Evolutionary conservation across 1,140 invertebrate genomes (phyloP), one percentile per base, ranked within the genome.

Genomic region (Globodera ellingtonae): DNA sequence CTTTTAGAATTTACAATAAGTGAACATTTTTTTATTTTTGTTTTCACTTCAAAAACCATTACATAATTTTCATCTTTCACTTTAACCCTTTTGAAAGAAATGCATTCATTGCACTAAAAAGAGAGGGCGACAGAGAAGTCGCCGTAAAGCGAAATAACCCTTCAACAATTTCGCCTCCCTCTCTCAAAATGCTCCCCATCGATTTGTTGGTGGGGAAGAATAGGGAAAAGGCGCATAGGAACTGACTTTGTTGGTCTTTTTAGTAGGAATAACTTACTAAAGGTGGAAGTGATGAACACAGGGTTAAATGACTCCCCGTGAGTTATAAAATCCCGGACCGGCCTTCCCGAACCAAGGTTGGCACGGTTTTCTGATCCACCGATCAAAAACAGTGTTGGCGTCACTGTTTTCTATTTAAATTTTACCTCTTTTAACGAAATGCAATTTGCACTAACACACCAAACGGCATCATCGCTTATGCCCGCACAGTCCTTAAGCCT

Each of bases 391-490:
- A 10, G 24, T 0, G 13, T 9, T 10, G 4, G n/a, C n/a, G n/a
- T n/a, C 67, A 47, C 6, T 47, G 35, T 7, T 47, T 70, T 18
- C 1, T 0, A 6, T 70, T 35, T 6, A 0, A 18, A 62, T 62
- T 24, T 52, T 76, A 66, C 75, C 24, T 77, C 75, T 67, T 77
- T 77, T 24, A 77, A n/a, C 48, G 44, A 15, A 18, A 15, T 4
- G 65, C 75, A 65, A 2, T 21, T 18, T 7, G 44, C 65, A 6
- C n/a, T 21, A 3, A 69, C 69, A 13, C 10, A 35, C 10, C 46
- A 46, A 44, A 77, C n/a, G 50, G 62, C 46, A 3, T 7, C 18
- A 69, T 69, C 62, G n/a, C 48, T 18, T 47, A 77, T 46, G 1
- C 24, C 48, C 6, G 75, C 62, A 10, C 75, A 77, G 13, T 77